These are phyloP conservation scores for Noctua pronuba DNA, from an alignment of 2,888 invertebrate species.

Conservation along the genomic window DNA sequence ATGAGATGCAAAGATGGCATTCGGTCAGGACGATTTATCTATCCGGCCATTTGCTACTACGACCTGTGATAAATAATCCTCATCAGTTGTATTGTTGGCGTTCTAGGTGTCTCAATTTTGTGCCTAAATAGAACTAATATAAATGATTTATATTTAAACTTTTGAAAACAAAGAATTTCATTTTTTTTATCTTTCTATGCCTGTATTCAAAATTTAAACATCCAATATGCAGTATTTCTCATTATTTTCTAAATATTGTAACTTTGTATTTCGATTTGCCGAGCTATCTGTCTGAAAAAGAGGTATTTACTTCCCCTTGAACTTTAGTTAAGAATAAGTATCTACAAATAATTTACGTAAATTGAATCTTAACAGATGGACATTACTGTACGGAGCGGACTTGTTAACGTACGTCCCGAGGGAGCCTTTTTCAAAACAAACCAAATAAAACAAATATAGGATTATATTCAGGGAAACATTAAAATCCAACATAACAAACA, in stretches of 20 bases:
- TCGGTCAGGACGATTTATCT: not conserved
- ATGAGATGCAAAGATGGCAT: not conserved
- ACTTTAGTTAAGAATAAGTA: not conserved
- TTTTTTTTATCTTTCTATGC: not conserved
- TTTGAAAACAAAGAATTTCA: not conserved
- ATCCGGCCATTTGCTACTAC: not conserved
- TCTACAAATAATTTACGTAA: not conserved
- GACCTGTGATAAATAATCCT: not conserved
- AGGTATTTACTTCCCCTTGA: not conserved
- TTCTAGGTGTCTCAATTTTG: not conserved
- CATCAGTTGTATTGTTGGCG: not conserved
- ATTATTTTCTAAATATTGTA: not conserved
- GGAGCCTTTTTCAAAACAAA: constrained; percentile 81
- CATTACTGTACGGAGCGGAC: not conserved
- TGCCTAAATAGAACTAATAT: not conserved
- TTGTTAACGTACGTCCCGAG: constrained; percentile 49
- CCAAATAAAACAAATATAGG: constrained; percentile 90
- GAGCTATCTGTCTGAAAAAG: not conserved
- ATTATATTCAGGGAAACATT: constrained; percentile 90
- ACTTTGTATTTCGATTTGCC: not conserved
- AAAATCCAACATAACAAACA: constrained; percentile 86
- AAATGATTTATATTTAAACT: not conserved
- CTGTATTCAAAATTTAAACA: not conserved
- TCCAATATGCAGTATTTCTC: not conserved
- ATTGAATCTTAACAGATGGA: not conserved